Evolutionary conservation across 2,797 vertebrate species (phyloP).

Genomic region (Chiloscyllium punctatum): DNA sequence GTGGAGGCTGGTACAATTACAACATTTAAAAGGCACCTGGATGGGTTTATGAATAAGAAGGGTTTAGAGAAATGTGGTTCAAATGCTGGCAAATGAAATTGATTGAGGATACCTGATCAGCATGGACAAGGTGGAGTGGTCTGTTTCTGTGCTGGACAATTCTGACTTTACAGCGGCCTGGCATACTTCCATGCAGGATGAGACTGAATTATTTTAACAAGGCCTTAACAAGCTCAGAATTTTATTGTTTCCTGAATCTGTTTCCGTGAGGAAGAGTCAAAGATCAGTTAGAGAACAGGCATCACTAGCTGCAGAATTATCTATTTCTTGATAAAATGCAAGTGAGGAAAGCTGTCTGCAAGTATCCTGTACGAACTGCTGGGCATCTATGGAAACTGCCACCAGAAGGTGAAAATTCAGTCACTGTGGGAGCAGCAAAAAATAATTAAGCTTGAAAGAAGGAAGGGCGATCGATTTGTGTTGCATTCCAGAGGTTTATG

Average conservation of each 20-base stretch:
- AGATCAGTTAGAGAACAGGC: background rate
- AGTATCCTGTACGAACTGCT: background rate
- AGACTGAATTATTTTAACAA: background rate
- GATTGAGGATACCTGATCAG: too few relatives aligned
- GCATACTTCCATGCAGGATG: background rate
- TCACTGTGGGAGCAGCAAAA: background rate
- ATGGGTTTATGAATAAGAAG: too few relatives aligned
- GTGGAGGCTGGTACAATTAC: too few relatives aligned
- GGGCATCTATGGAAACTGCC: background rate
- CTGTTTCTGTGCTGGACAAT: too few relatives aligned
- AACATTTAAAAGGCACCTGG: too few relatives aligned
- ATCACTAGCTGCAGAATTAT: background rate
- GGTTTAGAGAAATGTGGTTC: too few relatives aligned
- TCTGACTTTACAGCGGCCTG: background rate
- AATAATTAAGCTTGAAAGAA: background rate
- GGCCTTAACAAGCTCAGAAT: background rate
- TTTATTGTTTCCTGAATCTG: background rate
- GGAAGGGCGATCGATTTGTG: background rate
- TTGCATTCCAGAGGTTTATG: conserved; percentile 1
- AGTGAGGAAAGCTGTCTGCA: background rate
- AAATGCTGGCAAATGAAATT: too few relatives aligned
- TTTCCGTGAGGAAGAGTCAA: background rate
- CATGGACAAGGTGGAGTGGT: too few relatives aligned
- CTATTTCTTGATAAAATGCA: background rate
- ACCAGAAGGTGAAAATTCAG: background rate